These are phyloP conservation scores for Raphicerus campestris DNA, from an alignment of 2,113 vertebrate genomes.

Conservation along the genomic window DNA sequence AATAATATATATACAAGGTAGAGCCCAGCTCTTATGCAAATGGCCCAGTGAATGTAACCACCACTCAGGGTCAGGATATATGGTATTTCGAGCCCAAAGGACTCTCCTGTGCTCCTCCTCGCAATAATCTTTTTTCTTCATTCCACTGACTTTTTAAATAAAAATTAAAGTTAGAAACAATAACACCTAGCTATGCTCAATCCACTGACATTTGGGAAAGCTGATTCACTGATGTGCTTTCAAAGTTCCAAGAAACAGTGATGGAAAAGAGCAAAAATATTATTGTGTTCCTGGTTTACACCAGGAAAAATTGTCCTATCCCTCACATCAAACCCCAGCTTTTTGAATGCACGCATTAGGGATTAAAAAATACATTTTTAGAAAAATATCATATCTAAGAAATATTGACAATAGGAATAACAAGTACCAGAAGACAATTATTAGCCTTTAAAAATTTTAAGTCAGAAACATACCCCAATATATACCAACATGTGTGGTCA, in stretches of 20 bases:
- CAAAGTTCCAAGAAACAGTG: constrained; percentile 11
- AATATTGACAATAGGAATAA: not conserved
- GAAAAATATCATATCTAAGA: constrained; percentile 15
- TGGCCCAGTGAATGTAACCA: not conserved
- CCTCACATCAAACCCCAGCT: not conserved
- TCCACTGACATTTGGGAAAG: not conserved
- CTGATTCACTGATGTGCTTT: not conserved
- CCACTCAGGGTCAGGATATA: not conserved
- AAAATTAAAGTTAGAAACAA: not conserved
- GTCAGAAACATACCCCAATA: not conserved
- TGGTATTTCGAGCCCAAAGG: not conserved
- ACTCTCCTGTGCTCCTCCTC: not conserved
- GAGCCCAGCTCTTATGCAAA: not conserved
- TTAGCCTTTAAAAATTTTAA: not conserved
- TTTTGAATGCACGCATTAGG: constrained; percentile 2
- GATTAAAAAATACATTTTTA: not conserved
- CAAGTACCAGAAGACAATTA: not conserved
- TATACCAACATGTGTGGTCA: not conserved
- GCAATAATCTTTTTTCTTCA: not conserved
- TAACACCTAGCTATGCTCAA: not conserved
- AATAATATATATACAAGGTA: not conserved
- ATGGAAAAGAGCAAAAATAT: not conserved
- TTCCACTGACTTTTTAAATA: not conserved
- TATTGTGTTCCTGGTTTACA: not conserved
- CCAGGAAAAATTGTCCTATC: not conserved